Base-by-base conservation (phyloP, 2,113 vertebrate genomes). In the Odontophorus gujanensis region DNA sequence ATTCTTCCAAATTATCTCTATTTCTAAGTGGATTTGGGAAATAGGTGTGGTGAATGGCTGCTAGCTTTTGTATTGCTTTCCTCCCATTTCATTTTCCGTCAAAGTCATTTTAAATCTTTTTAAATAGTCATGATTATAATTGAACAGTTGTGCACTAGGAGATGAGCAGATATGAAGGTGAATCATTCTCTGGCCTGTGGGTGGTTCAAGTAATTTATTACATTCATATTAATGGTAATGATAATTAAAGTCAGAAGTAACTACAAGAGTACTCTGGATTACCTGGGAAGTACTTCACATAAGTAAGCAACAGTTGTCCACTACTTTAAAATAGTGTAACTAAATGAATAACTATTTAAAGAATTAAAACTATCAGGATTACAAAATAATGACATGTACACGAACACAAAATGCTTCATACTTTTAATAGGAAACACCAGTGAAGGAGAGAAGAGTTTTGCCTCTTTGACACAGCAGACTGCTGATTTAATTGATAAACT, bases 1-100 rank as follows among this genome's bases (percentile, higher is more conserved):
- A 83, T 94, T 95, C 97, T 97, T 91, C 95, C 90, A 92, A 95
- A 96, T 96, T 96, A 82, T 96, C 93, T 97, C 88, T 97, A 62
- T 97, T 97, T 97, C 93, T 97, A 95, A 97, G 81, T 81, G 73
- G 73, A 21, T 93, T 97, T 97, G 81, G 81, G 89, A 97, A 97
- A 92, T 76, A 76, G 24, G 66, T 66, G 11, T 24, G n/a, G 43
- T 72, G 42, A 89, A 77, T 76, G 50, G 34, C 76, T 88, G 22
- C 38, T 61, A 84, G 59, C 7, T 93, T 89, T 90, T 91, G 59
- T 90, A 71, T 93, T 96, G 86, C 87, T 96, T 95, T 81, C 21
- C 20, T 15, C n/a, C 16, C 21, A 26, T 87, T 96, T 93, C 43
- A 43, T 93, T 96, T 87, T 92, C 58, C 57, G 89, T 92, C 91